A percentile compares a stretch with the other conserved stretches of the same genome.
Evolutionary conservation across 2,797 vertebrate species (phyloP).

Genomic region (Merluccius polli): DNA sequence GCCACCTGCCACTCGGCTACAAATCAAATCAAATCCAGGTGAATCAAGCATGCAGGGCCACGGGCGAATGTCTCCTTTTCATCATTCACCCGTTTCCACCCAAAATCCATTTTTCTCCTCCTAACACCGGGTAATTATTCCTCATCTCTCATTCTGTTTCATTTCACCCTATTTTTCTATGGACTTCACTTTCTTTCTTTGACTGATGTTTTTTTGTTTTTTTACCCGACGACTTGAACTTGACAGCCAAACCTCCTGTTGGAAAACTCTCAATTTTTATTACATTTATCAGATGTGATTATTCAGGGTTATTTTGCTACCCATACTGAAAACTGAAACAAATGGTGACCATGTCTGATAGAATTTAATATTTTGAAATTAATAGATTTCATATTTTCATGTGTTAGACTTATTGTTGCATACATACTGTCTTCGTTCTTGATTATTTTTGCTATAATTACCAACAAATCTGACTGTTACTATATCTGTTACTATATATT

Average conservation of each 20-base stretch:
- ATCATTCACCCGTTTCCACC: background rate
- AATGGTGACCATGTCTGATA: background rate
- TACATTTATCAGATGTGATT: background rate
- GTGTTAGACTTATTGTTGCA: background rate
- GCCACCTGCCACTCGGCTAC: constrained; percentile 7
- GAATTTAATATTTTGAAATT: no score
- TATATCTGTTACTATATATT: background rate
- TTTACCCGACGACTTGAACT: background rate
- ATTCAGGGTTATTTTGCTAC: background rate
- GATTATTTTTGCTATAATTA: background rate
- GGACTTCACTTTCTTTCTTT: background rate
- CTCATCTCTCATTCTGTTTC: background rate
- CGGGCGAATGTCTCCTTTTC: background rate
- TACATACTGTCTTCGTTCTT: background rate
- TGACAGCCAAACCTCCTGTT: background rate
- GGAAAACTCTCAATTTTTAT: background rate
- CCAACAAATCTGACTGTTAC: background rate
- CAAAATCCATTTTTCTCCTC: background rate
- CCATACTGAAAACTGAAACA: background rate
- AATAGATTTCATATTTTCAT: no score
- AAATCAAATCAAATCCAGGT: background rate
- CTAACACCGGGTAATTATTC: background rate
- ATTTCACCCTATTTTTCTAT: background rate
- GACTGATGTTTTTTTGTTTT: background rate
- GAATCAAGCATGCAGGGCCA: background rate